Conservation (phyloP, 2,113 vertebrate species). For the Heterochromis multidens region DNA sequence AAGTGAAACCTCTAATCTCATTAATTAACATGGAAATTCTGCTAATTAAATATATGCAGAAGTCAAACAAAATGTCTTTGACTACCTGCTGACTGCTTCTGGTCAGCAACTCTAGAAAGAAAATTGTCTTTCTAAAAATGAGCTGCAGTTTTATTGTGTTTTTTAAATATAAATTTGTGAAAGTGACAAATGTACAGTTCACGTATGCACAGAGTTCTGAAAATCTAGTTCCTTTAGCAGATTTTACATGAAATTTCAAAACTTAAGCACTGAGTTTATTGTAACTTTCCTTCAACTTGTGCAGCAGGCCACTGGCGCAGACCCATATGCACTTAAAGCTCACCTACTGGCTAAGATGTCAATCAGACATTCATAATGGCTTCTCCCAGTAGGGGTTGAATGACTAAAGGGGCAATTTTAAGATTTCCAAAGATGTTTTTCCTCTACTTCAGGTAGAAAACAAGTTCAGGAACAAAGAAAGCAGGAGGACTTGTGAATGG, state of each 20-base stretch:
- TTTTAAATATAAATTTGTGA: neutral
- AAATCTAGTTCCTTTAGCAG: neutral
- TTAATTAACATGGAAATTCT: neutral
- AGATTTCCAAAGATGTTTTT: neutral
- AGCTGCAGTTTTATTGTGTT: neutral
- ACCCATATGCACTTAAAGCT: accelerated
- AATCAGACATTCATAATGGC: neutral
- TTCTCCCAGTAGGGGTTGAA: accelerated
- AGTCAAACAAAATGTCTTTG: neutral
- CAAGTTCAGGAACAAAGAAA: neutral
- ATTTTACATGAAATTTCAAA: neutral
- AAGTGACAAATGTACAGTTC: neutral
- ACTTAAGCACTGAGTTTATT: neutral
- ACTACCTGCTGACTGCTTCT: neutral
- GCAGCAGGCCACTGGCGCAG: neutral
- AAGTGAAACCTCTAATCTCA: neutral
- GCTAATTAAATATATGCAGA: neutral
- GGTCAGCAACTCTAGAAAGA: neutral
- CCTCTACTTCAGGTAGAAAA: neutral
- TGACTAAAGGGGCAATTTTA: neutral
- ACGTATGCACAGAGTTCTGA: neutral
- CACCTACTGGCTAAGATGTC: neutral
- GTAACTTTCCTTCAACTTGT: neutral
- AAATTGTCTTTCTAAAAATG: neutral
- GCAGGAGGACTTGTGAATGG: neutral